These are phyloP conservation scores for Trachelipus rathkii DNA, from an alignment of 1,140 invertebrate genomes.

Conservation along the genomic window DNA sequence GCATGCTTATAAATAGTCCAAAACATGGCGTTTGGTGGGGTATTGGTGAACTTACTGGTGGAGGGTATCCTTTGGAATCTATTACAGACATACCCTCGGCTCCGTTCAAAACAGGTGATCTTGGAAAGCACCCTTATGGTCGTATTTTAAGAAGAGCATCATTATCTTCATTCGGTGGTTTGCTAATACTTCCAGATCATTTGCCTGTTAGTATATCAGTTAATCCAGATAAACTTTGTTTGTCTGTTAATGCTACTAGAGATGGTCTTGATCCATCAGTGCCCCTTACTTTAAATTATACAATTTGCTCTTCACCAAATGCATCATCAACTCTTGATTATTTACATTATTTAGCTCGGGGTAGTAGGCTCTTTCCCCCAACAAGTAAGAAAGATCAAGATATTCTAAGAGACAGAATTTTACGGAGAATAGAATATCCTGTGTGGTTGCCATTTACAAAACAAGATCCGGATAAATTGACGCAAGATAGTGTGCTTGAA, in stretches of 20 bases:
- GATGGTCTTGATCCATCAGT: slow-evolving; percentile 10
- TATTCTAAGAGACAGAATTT: slow-evolving; percentile 19
- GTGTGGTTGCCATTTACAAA: slow-evolving; percentile 34
- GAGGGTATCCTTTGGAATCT: slow-evolving; percentile 30
- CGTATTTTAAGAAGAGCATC: slow-evolving; percentile 30
- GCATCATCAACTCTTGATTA: not conserved
- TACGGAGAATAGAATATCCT: slow-evolving; percentile 30
- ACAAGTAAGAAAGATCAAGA: not conserved
- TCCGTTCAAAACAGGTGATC: slow-evolving; percentile 28
- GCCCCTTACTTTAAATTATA: slow-evolving; percentile 24
- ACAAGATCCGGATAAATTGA: slow-evolving; percentile 22
- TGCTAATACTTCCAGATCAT: slow-evolving; percentile 28
- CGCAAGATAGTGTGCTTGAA: slow-evolving; percentile 26
- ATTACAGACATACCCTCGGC: slow-evolving; percentile 25
- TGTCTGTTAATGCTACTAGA: slow-evolving; percentile 19
- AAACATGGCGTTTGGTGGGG: slow-evolving; percentile 33
- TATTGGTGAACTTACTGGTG: slow-evolving; percentile 31
- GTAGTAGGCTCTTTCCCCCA: not conserved
- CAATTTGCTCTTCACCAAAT: slow-evolving; percentile 21
- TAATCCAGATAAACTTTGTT: slow-evolving; percentile 19
- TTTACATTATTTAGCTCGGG: not conserved
- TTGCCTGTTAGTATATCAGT: slow-evolving; percentile 28
- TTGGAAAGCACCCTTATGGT: slow-evolving; percentile 30
- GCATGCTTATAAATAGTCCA: slow-evolving; percentile 13
- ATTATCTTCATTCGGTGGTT: slow-evolving; percentile 23